Evolutionary conservation across 2,888 invertebrate species (phyloP), one percentile per base, ranked within the genome.

Genomic region (Drosophila siamana): DNA sequence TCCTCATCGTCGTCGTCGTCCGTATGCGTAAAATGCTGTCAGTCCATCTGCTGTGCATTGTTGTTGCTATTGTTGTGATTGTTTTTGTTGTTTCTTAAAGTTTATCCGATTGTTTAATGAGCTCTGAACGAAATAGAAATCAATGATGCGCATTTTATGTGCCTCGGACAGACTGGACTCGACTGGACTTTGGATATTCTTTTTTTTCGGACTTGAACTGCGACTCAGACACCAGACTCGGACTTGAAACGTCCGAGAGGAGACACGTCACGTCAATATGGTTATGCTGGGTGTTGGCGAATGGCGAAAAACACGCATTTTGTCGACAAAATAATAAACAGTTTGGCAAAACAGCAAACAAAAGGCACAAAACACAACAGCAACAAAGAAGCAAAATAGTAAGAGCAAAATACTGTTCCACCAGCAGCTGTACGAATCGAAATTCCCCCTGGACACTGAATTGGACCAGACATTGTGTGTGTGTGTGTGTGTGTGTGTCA

Each of bases 41-140:
- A 52, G 68, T 76, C 72, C 74, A 74, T 54, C 77, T 76, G 74
- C 52, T 54, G 28, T 43, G 11, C 46, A 28, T 22, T 44, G 33
- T 28, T 52, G 44, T 40, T 56, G 11, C 15, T 61, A n/a, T 50
- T 54, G 9, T 44, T 60, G 52, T 48, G 68, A 24, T 56, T 56
- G 26, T 48, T 56, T 40, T 57, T 72, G 61, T 69, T 72, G 61
- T 77, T 77, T 64, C 78, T 80, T 76, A 70, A 80, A 80, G 73
- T 78, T 80, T 80, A 81, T 78, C 81, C 80, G 81, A 78, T 80
- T 80, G 80, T 80, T 80, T 80, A 80, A 80, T 80, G 80, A 80
- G 80, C 81, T 80, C 78, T 80, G 81, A 80, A 80, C 65, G 70
- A 76, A 80, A 80, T 80, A 80, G 80, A 80, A 80, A 80, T 80